phyloP scores from a whole-genome alignment of 1,140 invertebrate genomes.

The Rhyzopertha dominica region DNA sequence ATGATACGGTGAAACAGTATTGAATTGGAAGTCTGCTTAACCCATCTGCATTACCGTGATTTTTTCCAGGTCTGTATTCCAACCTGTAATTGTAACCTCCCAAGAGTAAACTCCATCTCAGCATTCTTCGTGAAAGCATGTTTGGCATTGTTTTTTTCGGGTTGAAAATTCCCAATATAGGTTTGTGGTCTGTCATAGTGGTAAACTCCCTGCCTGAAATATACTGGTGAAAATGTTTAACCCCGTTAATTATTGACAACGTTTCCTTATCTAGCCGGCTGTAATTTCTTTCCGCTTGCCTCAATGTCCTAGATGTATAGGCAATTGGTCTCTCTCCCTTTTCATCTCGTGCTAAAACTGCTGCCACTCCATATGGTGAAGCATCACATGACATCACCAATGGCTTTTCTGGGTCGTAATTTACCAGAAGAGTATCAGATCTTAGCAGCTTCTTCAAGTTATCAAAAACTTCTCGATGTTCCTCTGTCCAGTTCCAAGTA shows the following conservation, averaged over 20 bases:
- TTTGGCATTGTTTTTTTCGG: slow-evolving; percentile 8
- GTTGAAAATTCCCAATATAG: slow-evolving; percentile 21
- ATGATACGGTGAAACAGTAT: no score
- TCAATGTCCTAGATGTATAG: slow-evolving; percentile 17
- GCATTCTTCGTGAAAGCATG: slow-evolving; percentile 24
- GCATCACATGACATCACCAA: slow-evolving; percentile 40
- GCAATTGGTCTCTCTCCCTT: slow-evolving; percentile 10
- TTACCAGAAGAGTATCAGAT: slow-evolving; percentile 31
- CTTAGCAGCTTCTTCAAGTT: slow-evolving; percentile 35
- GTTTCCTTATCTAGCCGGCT: slow-evolving; percentile 34
- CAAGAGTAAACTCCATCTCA: slow-evolving; percentile 25
- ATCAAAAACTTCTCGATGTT: slow-evolving; percentile 33
- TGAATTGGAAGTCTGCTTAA: slow-evolving; percentile 5
- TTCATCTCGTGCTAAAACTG: slow-evolving; percentile 15
- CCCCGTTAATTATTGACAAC: slow-evolving; percentile 30
- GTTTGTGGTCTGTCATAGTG: slow-evolving; percentile 29
- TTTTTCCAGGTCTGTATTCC: slow-evolving; percentile 19
- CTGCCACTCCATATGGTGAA: slow-evolving; percentile 17
- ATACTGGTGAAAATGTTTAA: no score
- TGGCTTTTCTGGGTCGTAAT: slow-evolving; percentile 32
- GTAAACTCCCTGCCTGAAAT: slow-evolving; percentile 29
- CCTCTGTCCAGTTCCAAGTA: slow-evolving; percentile 34
- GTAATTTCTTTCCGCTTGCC: slow-evolving; percentile 22
- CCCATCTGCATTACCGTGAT: slow-evolving; percentile 16
- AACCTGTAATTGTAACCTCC: slow-evolving; percentile 25